These are phyloP conservation scores for Dryomyza anilis DNA, from an alignment of 2,888 invertebrate species.

Conservation along the genomic window DNA sequence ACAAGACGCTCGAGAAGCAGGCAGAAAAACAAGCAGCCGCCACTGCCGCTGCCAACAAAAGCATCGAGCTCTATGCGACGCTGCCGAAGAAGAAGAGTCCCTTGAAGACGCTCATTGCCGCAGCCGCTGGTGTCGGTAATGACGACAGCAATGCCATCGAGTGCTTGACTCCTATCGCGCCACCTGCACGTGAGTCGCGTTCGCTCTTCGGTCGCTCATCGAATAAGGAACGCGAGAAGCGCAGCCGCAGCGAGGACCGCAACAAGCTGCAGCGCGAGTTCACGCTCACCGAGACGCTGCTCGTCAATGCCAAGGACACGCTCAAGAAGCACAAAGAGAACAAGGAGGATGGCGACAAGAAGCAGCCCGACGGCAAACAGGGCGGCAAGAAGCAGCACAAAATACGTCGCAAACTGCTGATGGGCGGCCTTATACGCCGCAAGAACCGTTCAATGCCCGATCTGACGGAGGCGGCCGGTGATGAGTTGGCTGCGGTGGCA, in stretches of 20 bases:
- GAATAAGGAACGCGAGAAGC: slow-evolving; percentile 74
- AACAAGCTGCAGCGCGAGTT: slow-evolving; percentile 77
- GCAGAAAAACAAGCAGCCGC: slow-evolving; percentile 17
- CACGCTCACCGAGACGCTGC: slow-evolving; percentile 68
- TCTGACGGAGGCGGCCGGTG: slow-evolving; percentile 80
- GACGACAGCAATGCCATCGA: slow-evolving; percentile 71
- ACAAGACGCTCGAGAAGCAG: slow-evolving; percentile 65
- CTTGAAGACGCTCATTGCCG: slow-evolving; percentile 63
- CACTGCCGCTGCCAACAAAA: slow-evolving; percentile 62
- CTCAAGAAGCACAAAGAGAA: slow-evolving; percentile 67
- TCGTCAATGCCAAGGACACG: slow-evolving; percentile 63
- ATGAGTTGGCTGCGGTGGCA: slow-evolving; percentile 46
- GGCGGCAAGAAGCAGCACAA: slow-evolving; percentile 88
- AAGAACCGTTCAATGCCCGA: slow-evolving; percentile 94
- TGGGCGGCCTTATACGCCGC: slow-evolving; percentile 86
- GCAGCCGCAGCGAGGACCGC: slow-evolving; percentile 84
- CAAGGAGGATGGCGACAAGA: slow-evolving; percentile 68
- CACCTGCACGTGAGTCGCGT: slow-evolving; percentile 71
- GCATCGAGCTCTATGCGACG: slow-evolving; percentile 89
- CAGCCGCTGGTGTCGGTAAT: slow-evolving; percentile 58
- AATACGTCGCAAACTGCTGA: slow-evolving; percentile 81
- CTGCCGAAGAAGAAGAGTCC: slow-evolving; percentile 84
- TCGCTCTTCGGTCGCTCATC: slow-evolving; percentile 69
- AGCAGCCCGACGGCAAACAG: slow-evolving; percentile 75
- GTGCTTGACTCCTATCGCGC: slow-evolving; percentile 63